Evolutionary conservation across 2,888 invertebrate species (phyloP).

Genomic region (Neoaliturus tenellus): DNA sequence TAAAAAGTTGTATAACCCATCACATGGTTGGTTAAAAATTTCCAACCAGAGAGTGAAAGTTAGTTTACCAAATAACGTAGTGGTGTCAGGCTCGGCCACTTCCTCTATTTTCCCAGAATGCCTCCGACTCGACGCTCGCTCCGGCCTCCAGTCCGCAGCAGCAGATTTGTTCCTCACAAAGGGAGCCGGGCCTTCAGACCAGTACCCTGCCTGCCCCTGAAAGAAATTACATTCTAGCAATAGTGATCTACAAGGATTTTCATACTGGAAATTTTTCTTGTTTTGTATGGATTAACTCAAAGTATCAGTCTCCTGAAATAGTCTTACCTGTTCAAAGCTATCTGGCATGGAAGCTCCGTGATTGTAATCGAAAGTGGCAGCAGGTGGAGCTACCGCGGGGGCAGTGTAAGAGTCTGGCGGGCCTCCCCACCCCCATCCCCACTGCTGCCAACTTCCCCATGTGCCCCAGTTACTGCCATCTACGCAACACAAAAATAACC

Average conservation of each 20-base stretch:
- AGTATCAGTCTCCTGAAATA: too few species aligned
- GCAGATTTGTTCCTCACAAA: slow-evolving; percentile 46
- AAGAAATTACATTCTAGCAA: background rate
- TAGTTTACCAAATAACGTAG: slow-evolving; percentile 30
- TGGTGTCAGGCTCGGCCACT: slow-evolving; percentile 49
- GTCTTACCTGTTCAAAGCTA: slow-evolving; percentile 53
- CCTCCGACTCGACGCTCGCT: background rate
- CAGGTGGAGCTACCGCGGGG: background rate
- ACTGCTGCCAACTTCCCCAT: slow-evolving; percentile 67
- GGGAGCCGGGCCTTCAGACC: slow-evolving; percentile 48
- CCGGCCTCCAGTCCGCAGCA: slow-evolving; percentile 39
- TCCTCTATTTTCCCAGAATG: slow-evolving; percentile 54
- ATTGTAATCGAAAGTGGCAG: slow-evolving; percentile 64
- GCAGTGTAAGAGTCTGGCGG: slow-evolving; percentile 1
- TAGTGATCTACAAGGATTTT: too few species aligned
- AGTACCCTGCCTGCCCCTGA: slow-evolving; percentile 41
- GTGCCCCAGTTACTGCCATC: slow-evolving; percentile 63
- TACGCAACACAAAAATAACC: background rate
- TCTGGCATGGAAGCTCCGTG: slow-evolving; percentile 61
- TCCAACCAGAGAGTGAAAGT: too few species aligned
- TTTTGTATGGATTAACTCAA: too few species aligned
- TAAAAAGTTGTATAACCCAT: too few species aligned
- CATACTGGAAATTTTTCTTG: too few species aligned
- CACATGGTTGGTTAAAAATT: too few species aligned
- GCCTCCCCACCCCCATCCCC: slow-evolving; percentile 67